Evolutionary conservation across 2,888 invertebrate species (phyloP).

Genomic region (Antheraea yamamai): DNA sequence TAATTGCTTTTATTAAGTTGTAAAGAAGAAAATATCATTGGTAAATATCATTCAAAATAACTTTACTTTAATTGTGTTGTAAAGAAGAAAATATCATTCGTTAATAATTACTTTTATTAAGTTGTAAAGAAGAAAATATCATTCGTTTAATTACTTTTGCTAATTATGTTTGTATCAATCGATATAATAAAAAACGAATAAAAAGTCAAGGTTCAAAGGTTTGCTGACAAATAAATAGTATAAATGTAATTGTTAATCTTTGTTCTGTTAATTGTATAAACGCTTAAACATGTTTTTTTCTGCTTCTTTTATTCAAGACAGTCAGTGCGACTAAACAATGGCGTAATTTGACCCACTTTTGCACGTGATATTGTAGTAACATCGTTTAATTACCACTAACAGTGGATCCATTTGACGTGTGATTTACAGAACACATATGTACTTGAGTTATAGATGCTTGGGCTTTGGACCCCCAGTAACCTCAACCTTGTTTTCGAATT

Average conservation of each 20-base stretch:
- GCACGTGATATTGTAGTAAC: constrained; percentile 31
- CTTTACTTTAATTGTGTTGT: too few relatives aligned
- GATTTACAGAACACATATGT: constrained; percentile 3
- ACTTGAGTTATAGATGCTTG: background rate
- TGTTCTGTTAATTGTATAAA: constrained; percentile 12
- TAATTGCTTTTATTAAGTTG: too few relatives aligned
- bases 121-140: too few relatives aligned
- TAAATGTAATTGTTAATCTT: constrained; percentile 1
- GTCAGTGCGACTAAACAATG: constrained; percentile 37
- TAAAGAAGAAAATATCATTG: too few relatives aligned
- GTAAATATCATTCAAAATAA: too few relatives aligned
- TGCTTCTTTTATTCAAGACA: constrained; percentile 17
- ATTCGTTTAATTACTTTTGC: background rate
- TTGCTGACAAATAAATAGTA: background rate
- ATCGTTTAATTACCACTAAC: constrained; percentile 42
- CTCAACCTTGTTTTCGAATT: background rate
- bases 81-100: too few relatives aligned
- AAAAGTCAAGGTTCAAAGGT: background rate
- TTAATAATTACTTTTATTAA: too few relatives aligned
- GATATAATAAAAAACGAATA: background rate
- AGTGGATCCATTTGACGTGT: constrained; percentile 29
- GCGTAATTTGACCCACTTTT: constrained; percentile 34
- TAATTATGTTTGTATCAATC: background rate
- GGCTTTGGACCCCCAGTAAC: background rate
- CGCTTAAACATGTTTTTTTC: constrained; percentile 18